Base-by-base conservation (phyloP, 2,888 invertebrate species). In the Thalpophila matura region DNA sequence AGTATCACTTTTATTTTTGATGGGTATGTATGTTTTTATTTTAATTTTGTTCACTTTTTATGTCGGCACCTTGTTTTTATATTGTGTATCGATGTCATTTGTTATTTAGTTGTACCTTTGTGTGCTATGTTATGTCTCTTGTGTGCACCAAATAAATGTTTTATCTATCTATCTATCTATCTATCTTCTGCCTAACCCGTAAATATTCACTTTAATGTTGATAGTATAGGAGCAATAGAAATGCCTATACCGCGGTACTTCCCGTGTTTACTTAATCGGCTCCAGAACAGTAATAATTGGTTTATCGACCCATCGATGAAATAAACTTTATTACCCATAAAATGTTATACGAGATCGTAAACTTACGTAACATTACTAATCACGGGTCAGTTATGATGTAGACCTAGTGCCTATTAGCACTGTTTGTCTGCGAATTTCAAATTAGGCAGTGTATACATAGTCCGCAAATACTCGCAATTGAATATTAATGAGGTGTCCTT, bases 341-440 rank as follows among this genome's bases (percentile, higher is more conserved):
- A 79, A 53, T 55, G 35, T 61, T 59, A 47, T 50, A 51, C 35
- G 49, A 31, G 37, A 46, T 74, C 71, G 68, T 71, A 56, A 71
- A 65, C 18, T 71, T 71, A 66, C 70, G 74, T 69, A 67, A 77
- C 26, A 29, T 45, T 31, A 42, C 35, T 67, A 76, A 78, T 75
- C 61, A 66, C 45, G 42, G 59, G 49, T 61, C 51, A 62, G 60
- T 54, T 58, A n/a, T 64, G 70, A 67, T 77, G 59, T 77, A 38
- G 57, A 76, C 54, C 62, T 54, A 53, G 49, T 54, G 58, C 53
- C 54, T 67, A 66, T 68, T 68, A 66, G 46, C 42, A 27, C 24
- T 60, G 54, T 46, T 62, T 79, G 75, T 80, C 74, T 68, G 47
- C 60, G 50, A 74, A 80, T 56, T 71, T 70, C 22, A 56, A 57